Evolutionary conservation across 2,113 vertebrate species (phyloP).

Genomic region (Picathartes gymnocephalus): DNA sequence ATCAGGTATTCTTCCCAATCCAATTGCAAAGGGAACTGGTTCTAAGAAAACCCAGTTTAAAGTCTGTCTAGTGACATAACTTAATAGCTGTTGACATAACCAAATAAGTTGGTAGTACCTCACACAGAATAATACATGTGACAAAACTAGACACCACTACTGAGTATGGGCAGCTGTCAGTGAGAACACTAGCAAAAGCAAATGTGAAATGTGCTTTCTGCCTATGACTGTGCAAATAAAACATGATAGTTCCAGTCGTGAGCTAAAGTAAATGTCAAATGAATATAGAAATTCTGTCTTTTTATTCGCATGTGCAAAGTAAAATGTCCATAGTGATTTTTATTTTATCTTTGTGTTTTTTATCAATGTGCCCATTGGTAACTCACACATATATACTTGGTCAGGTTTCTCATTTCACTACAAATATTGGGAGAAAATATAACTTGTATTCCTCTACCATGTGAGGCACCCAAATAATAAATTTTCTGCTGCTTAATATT

Average conservation of each 20-base stretch:
- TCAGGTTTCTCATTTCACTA: neutral
- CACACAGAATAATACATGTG: neutral
- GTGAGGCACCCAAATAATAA: neutral
- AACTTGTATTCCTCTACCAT: neutral
- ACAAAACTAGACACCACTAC: neutral
- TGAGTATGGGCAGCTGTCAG: neutral
- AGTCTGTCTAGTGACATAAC: neutral
- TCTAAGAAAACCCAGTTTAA: neutral
- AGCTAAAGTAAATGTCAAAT: neutral
- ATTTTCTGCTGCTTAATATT: neutral
- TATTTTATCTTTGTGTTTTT: neutral
- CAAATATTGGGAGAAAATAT: neutral
- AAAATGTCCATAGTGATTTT: neutral
- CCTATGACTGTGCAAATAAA: neutral
- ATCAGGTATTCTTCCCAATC: neutral
- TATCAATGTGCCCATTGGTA: neutral
- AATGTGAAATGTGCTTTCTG: neutral
- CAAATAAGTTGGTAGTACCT: neutral
- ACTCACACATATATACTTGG: neutral
- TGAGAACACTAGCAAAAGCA: neutral
- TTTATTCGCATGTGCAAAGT: neutral
- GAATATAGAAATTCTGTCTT: neutral
- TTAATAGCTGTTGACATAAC: neutral
- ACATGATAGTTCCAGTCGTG: neutral
- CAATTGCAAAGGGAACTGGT: neutral